Evolutionary conservation across 2,888 invertebrate species (phyloP), one percentile per base, ranked within the genome.

Genomic region (Brachylomia viminalis): DNA sequence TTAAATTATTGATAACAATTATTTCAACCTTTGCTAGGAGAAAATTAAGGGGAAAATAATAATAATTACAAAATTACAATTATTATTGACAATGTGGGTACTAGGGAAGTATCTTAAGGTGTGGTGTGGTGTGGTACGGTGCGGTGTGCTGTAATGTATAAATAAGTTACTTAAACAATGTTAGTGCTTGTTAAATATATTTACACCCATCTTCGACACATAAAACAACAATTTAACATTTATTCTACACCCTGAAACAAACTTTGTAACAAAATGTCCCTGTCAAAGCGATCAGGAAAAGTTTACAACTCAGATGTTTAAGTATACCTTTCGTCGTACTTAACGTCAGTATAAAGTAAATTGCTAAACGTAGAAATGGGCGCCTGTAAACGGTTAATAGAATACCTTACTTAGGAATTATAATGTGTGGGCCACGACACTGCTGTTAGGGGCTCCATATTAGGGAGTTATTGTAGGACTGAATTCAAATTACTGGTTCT

Each of bases 351-450:
- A 71, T 65, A 61, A 64, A 72, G 64, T 73, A 67, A 71, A 78
- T 49, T 23, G 38, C 54, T 82, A 58, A 75, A 75, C n/a, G 59
- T 77, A 75, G 77, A 80, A 81, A 84, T 81, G 70, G 69, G 72
- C 13, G 56, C 56, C 67, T 68, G 59, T 59, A 72, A 80, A 84
- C 74, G 72, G 74, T 80, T 83, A 83, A 83, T 84, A 71, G 80
- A 75, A 83, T 83, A 83, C 84, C 77, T 75, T 84, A 83, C 72
- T 75, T 15, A 75, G 75, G 47, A 79, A 83, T 83, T 75, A 70
- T 72, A 82, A 79, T 79, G 66, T 79, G 83, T 72, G 61, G 65
- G 65, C 64, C 83, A 83, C 79, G 82, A 79, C 83, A 79, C 33
- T 23, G 64, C 54, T 27, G 69, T 49, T 83, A 83, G 72, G 69